Base-by-base conservation (phyloP, 2,888 invertebrate species). In the Apomyelois bistriatella region DNA sequence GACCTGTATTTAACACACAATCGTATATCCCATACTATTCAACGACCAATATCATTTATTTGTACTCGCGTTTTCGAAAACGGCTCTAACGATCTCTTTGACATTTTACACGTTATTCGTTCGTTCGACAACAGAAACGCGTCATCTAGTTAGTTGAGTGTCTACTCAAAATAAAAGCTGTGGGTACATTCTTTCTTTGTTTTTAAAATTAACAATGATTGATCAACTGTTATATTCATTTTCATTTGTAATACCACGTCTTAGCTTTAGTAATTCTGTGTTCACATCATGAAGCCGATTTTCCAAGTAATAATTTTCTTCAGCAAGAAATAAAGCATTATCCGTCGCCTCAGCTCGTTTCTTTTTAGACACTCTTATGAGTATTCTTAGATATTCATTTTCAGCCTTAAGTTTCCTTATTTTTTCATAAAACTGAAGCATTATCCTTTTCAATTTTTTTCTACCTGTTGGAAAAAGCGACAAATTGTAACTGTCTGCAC, bases 291-390 rank as follows among this genome's bases (percentile, higher is more conserved):
- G 52, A 3, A 85, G 66, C 54, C 68, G 59, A 36, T 78, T 81
- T 60, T 80, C 72, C 32, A 86, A 65, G 57, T 71, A 74, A 56
- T 64, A 81, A 53, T 89, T 88, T 0, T 72, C 66, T 64, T 86
- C 84, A 0, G 85, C 82, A 22, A 85, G 57, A 15, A 38, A 65
- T 30, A 65, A 61, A 0, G 87, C 82, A 13, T 74, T 71, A 1
- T 56, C 56, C 12, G 76, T 73, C 0, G 88, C 88, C 61, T 87
- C 82, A 0, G 59, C 55, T 30, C 81, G 70, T 62, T 79, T 78
- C 13, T 62, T 64, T 60, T 68, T 77, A 0, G 85, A 70, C 16
- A 64, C 22, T 1, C 48, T 7, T 12, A 88, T 80, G 22, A 76
- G 65, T 7, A 65, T 58, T 55, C 59, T 76, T 6, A 88, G 55